These are phyloP conservation scores for Trisateles emortualis DNA, from an alignment of 2,888 invertebrate species.

Conservation along the genomic window DNA sequence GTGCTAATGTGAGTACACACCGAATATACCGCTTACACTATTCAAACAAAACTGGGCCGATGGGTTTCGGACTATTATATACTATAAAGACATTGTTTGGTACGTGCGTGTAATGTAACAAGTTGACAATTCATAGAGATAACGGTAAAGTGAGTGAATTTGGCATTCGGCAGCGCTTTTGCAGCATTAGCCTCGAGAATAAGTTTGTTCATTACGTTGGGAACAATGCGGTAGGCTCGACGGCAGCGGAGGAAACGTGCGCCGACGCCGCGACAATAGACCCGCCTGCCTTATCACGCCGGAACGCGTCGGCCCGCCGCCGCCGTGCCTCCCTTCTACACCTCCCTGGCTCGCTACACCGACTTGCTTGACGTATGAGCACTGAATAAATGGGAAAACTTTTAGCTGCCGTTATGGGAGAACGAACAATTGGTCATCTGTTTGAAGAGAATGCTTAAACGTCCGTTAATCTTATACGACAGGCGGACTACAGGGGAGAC, in stretches of 20 bases:
- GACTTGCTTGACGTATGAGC: constrained; percentile 82
- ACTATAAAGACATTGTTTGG: constrained; percentile 63
- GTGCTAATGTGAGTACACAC: constrained; percentile 75
- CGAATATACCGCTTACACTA: constrained; percentile 72
- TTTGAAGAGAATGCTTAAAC: constrained; percentile 72
- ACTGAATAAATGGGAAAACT: constrained; percentile 86
- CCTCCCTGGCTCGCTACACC: constrained; percentile 47
- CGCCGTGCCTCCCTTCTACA: constrained; percentile 28
- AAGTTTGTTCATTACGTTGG: constrained; percentile 85
- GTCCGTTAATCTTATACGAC: constrained; percentile 72
- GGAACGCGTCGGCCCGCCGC: constrained; percentile 77
- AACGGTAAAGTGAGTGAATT: constrained; percentile 76
- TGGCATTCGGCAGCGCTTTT: constrained; percentile 70
- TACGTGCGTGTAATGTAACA: constrained; percentile 60
- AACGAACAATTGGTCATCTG: constrained; percentile 86
- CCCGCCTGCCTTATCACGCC: constrained; percentile 83
- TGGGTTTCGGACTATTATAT: constrained; percentile 71
- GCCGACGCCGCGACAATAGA: constrained; percentile 84
- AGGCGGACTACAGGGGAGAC: constrained; percentile 55
- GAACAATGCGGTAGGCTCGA: constrained; percentile 83
- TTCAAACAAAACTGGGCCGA: constrained; percentile 81
- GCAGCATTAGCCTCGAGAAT: constrained; percentile 81
- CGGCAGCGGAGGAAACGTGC: constrained; percentile 85
- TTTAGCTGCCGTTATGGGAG: constrained; percentile 80
- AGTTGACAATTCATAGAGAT: constrained; percentile 73